Base-by-base conservation (phyloP, 2,888 invertebrate genomes). In the Choristoneura rosaceana region DNA sequence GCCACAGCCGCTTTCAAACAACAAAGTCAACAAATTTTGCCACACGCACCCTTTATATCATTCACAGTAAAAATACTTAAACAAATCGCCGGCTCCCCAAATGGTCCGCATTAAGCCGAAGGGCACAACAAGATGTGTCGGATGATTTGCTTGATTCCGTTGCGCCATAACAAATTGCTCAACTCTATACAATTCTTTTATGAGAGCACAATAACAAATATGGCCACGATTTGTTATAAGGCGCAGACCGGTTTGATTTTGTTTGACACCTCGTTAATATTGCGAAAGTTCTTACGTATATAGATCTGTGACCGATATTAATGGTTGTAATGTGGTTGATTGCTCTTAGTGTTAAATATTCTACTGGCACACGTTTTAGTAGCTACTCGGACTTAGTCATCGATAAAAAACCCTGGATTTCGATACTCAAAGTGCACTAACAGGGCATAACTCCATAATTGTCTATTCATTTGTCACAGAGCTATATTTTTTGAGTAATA, bases 151-250 rank as follows among this genome's bases (percentile, higher is more conserved):
- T 74, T 77, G 74, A 81, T 81, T 77, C 74, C 75, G 77, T 87
- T 87, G 81, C 85, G 76, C 76, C 81, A 84, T 75, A 74, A 63
- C 69, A 70, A 61, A 75, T 76, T 75, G 73, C 76, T 66, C 68
- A 77, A 74, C 64, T 71, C 61, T 43, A 45, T 74, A 73, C 70
- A 65, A 60, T 66, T 71, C 77, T 77, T 79, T 81, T 78, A 78
- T 78, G 75, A 78, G 71, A 76, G 71, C 74, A 76, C 76, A 75
- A 71, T 75, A 76, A 84, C 86, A 80, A 84, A 90, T 88, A 90
- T 85, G 88, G 90, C 74, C 82, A 83, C 83, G 81, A 85, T 87
- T 84, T 87, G 84, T 88, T 83, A 84, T 78, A 82, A 81, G 83
- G 79, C 74, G 78, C 75, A 76, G 77, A 83, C 81, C 75, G 77